A percentile compares a stretch with the other conserved stretches of the same genome.
Conservation (phyloP, 2,888 invertebrate species). For the Ophraella communa region DNA sequence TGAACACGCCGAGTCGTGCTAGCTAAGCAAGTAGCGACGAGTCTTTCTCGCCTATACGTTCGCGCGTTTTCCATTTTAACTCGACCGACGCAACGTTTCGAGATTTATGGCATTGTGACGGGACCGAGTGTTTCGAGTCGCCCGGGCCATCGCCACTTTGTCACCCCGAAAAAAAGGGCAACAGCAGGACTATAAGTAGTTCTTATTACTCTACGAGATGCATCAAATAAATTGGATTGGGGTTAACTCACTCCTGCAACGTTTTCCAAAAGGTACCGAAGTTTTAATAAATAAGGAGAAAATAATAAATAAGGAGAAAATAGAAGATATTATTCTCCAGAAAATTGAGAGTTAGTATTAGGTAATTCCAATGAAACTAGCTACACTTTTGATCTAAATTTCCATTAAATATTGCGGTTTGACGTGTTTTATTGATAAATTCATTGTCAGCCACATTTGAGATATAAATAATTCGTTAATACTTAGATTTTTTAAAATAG, state of each 20-base stretch:
- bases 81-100: constrained; percentile 51
- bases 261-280: constrained; percentile 13
- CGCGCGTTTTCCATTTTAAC: constrained; percentile 46
- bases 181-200: constrained; percentile 34
- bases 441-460: too few relatives aligned
- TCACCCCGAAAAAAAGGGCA: constrained; percentile 59
- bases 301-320: too few relatives aligned
- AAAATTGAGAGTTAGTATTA: too few relatives aligned
- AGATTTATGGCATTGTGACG: constrained; percentile 69
- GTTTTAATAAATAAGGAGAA: too few relatives aligned
- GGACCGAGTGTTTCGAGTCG: constrained; percentile 70
- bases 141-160: constrained; percentile 67
- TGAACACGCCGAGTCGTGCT: constrained; percentile 49
- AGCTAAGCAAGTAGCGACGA: constrained; percentile 24
- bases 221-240: constrained; percentile 61
- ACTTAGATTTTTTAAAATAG: too few relatives aligned
- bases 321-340: too few relatives aligned
- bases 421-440: too few relatives aligned
- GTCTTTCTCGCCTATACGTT: constrained; percentile 47
- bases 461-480: too few relatives aligned
- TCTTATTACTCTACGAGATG: constrained; percentile 53
- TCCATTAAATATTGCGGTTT: too few relatives aligned
- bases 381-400: too few relatives aligned
- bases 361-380: too few relatives aligned
- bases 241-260: constrained; percentile 31